These are phyloP conservation scores for Matsumurasca onukii DNA, from an alignment of 1,140 invertebrate genomes.

Conservation along the genomic window DNA sequence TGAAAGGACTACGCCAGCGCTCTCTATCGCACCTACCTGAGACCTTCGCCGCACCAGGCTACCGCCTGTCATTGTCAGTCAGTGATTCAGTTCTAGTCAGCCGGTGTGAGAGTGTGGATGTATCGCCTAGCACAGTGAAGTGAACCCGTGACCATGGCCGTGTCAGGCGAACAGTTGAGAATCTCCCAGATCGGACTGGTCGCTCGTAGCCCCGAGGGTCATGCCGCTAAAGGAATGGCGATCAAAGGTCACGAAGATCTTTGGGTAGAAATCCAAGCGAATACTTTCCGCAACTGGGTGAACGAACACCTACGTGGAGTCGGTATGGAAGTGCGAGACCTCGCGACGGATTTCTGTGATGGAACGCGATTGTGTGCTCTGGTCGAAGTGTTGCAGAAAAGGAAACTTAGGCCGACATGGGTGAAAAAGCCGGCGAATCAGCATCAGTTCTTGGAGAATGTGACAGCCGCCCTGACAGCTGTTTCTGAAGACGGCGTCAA, in stretches of 20 bases:
- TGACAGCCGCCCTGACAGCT: conserved; percentile 90
- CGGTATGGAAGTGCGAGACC: conserved; percentile 66
- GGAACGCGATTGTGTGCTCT: conserved; percentile 87
- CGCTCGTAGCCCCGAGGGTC: conserved; percentile 86
- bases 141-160: background rate
- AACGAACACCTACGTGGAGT: conserved; percentile 84
- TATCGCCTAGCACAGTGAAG: background rate
- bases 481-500: conserved; percentile 95
- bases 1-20: no score
- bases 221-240: conserved; percentile 88
- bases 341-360: conserved; percentile 84
- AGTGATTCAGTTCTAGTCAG: no score
- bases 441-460: conserved; percentile 95
- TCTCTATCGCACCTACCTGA: no score
- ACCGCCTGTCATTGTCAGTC: no score
- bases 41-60: no score
- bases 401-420: conserved; percentile 71
- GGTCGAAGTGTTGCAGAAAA: conserved; percentile 87
- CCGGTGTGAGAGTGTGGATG: no score
- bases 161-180: conserved; percentile 21
- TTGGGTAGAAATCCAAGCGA: conserved; percentile 96
- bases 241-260: conserved; percentile 92
- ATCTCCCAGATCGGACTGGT: conserved; percentile 63
- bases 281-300: conserved; percentile 97
- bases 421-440: conserved; percentile 85